Evolutionary conservation across 2,888 invertebrate species (phyloP), one percentile per base, ranked within the genome.

Genomic region (Dioctria linearis): DNA sequence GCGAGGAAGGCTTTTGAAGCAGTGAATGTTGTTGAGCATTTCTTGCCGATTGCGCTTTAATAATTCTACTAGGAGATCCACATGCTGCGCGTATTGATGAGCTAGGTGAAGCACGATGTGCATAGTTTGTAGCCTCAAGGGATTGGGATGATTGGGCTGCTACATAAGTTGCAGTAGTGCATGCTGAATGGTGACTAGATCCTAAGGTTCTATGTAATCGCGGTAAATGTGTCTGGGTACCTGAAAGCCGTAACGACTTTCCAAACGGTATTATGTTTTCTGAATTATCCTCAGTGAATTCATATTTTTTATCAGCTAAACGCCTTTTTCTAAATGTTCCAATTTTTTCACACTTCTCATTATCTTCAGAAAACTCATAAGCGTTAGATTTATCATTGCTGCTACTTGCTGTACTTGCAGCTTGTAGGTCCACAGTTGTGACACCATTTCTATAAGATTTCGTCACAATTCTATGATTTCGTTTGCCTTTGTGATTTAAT

Each of bases 261-360:
- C 87, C 90, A 85, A 87, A 88, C 67, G 86, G 90, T 85, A 92
- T 90, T 80, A 92, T 92, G 84, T 93, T 93, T 85, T 93, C 92
- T 0, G 91, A 90, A 84, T 92, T 92, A 82, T 95, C 95, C 85
- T 96, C 96, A 0, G 95, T 95, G 86, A 97, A 96, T 86, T 96
- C 96, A 86, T 97, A 97, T 87, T 96, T 96, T 87, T 97, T 97
- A 85, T 97, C 96, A 0, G 97, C 97, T 76, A 96, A 89, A 5
- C 96, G 92, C 78, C 96, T 92, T 86, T 95, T 95, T 5, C 96
- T 91, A 86, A 95, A 96, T 85, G 94, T 94, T 85, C 95, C 95
- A n/a, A 96, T 91, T 86, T 96, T 96, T 86, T 96, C 96, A 86
- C 94, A 95, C 83, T 95, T 95, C 84, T 95, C 95, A 5, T 93